Evolutionary conservation across 37 sponge, comb jelly and placozoan genomes (phyloP), one percentile per base, ranked within the genome.

Genomic region (Mnemiopsis leidyi): DNA sequence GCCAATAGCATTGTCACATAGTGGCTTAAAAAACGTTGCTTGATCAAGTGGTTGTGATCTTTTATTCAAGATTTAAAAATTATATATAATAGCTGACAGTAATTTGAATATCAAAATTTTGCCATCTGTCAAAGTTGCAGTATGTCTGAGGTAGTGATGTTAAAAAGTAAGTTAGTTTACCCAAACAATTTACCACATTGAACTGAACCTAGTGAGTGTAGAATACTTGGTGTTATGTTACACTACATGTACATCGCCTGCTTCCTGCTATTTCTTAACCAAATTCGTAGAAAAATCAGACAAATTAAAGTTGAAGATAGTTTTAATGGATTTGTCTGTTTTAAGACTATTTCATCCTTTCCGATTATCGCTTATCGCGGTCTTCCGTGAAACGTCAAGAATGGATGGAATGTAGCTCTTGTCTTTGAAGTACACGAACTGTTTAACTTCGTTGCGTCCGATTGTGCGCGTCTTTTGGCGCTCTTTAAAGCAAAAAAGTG

Each of bases 401-500:
- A 48, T 48, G 61, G 13, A 48, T 48, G 61, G 61, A 48, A 48
- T 48, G 61, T 48, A 48, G 61, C 61, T 48, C 13, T 48, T 48
- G 61, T 48, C 61, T 48, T 48, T 48, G 61, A 48, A 48, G 61
- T 48, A 48, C 61, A 48, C 61, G 61, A 48, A 48, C 5, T 48
- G 61, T 48, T 48, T 48, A 48, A 48, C 61, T 13, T 48, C 61
- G 5, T 48, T 48, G 61, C 61, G 61, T 48, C 73, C 73, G 24
- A 69, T 25, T 3, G 24, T 69, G 73, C 73, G 73, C 73, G 73
- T 21, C 73, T 21, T 69, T 69, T 69, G 28, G 73, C 73, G 73
- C 73, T 69, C 73, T 69, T 69, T 69, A 69, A 69, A 69, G 73
- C 73, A 20, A 69, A 69, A 69, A 28, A 69, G 24, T 69, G 73